Conservation (phyloP, 2,797 vertebrate genomes). For the Bucorvus abyssinicus region DNA sequence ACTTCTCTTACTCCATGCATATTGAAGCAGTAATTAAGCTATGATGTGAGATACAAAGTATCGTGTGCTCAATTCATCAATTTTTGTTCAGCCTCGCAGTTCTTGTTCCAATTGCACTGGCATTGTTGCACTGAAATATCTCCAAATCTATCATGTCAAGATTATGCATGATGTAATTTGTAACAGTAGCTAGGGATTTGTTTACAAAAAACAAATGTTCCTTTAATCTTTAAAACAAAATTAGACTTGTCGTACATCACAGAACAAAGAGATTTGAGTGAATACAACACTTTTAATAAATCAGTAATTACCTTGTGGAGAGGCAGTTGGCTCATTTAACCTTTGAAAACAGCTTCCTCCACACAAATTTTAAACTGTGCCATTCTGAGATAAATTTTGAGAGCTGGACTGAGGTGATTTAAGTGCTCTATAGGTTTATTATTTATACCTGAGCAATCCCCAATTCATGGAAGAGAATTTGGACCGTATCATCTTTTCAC, state of each 20-base stretch:
- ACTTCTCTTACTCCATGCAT: slow-evolving; percentile 31
- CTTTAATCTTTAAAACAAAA: slow-evolving; percentile 48
- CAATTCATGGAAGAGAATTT: neutral
- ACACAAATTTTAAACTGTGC: neutral
- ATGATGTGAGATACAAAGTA: neutral
- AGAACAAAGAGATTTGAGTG: slow-evolving; percentile 14
- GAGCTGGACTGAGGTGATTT: neutral
- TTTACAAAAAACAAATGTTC: slow-evolving; percentile 44
- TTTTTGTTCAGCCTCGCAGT: slow-evolving; percentile 17
- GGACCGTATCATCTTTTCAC: neutral
- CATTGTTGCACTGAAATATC: slow-evolving; percentile 59
- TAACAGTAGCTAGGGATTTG: slow-evolving; percentile 17
- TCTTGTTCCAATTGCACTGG: slow-evolving; percentile 3
- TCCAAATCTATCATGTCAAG: slow-evolving; percentile 57
- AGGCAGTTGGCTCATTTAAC: slow-evolving; percentile 29
- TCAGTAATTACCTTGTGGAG: slow-evolving; percentile 11
- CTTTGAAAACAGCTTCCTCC: slow-evolving; percentile 27
- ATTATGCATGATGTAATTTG: slow-evolving; percentile 57
- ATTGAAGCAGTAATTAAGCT: slow-evolving; percentile 42
- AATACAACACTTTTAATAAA: slow-evolving; percentile 31
- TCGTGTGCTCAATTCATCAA: neutral
- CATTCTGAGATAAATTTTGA: neutral
- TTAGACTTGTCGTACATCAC: slow-evolving; percentile 40
- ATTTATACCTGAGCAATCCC: neutral
- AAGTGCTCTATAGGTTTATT: neutral